Base-by-base conservation (phyloP, 2,888 invertebrate genomes). In the Nematopogon swammerdamellus region DNA sequence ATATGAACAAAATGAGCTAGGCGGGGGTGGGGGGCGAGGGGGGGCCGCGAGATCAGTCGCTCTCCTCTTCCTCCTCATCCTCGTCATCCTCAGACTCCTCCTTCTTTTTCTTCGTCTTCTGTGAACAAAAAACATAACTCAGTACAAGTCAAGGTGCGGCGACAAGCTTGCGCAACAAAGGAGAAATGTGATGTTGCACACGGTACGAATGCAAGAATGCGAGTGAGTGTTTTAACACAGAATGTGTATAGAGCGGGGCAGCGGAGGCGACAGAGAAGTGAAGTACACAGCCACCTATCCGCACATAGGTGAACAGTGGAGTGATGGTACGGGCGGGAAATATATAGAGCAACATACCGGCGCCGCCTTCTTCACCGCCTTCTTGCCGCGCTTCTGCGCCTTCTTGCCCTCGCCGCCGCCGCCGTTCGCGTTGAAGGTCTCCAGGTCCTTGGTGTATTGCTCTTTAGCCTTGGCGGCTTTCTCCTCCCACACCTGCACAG, bases 391-490 rank as follows among this genome's bases (percentile, higher is more conserved):
- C 67, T 84, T 84, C 58, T 77, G 77, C 60, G 79, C 79, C 65
- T 82, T 81, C 58, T 83, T 84, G 57, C 72, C 80, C 54, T 82
- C 84, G 51, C 81, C 82, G 25, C 81, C 82, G 52, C 87, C 88
- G 42, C 90, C 91, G 54, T 86, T 86, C 19, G 88, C 90, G 66
- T 91, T 89, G 70, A 92, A 98, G 62, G 93, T 95, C 64, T 91
- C 91, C 83, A 97, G 88, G 49, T 91, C 92, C 63, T 86, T 86
- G 50, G 86, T 85, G 70, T 97, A 98, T 52, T 92, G 89, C 65
- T 92, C 91, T 74, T 96, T 97, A 46, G 89, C 89, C 69, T 91
- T 87, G 17, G 86, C 88, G 4, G 93, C 93, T 69, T 93, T 92
- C 57, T 87, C 86, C 61, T 97, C 97, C 92, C 94, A 97, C 74